Evolutionary conservation across 23 tunicate species (phyloP).

Genomic region (Phallusia fumigata): DNA sequence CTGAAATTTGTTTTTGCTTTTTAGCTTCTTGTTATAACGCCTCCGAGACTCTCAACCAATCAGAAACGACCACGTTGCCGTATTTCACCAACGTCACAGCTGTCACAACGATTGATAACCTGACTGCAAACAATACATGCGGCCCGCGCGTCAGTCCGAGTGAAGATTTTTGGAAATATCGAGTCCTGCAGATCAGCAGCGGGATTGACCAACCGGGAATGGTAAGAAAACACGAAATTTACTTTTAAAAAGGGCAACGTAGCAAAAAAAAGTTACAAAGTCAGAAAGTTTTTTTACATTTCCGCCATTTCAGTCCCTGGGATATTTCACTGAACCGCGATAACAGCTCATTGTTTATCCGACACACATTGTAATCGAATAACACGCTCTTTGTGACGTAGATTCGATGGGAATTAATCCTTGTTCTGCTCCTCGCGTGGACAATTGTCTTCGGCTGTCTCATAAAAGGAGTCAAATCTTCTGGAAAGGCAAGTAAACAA

Average conservation of each 20-base stretch:
- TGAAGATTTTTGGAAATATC: conserved; percentile 53
- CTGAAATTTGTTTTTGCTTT: background rate
- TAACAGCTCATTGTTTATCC: too few relatives aligned
- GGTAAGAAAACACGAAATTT: too few relatives aligned
- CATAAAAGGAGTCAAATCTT: conserved; percentile 69
- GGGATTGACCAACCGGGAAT: conserved; percentile 39
- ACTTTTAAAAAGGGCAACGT: too few relatives aligned
- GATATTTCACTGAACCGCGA: too few relatives aligned
- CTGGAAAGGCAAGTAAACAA: conserved; percentile 65
- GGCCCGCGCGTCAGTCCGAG: conserved; percentile 35
- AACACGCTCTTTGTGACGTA: background rate
- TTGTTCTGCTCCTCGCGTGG: conserved; percentile 52
- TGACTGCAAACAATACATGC: background rate
- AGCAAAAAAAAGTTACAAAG: too few relatives aligned
- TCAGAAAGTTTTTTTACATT: too few relatives aligned
- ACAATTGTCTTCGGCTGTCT: conserved; percentile 61
- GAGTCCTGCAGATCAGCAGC: conserved; percentile 35
- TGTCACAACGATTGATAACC: background rate
- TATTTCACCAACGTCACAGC: background rate
- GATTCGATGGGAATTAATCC: conserved; percentile 43
- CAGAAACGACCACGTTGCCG: background rate
- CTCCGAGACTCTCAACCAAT: background rate
- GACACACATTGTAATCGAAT: too few relatives aligned
- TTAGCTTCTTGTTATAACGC: background rate
- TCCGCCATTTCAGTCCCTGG: too few relatives aligned